Base-by-base conservation (phyloP, 2,888 invertebrate genomes). In the Gasteruption jaculator region DNA sequence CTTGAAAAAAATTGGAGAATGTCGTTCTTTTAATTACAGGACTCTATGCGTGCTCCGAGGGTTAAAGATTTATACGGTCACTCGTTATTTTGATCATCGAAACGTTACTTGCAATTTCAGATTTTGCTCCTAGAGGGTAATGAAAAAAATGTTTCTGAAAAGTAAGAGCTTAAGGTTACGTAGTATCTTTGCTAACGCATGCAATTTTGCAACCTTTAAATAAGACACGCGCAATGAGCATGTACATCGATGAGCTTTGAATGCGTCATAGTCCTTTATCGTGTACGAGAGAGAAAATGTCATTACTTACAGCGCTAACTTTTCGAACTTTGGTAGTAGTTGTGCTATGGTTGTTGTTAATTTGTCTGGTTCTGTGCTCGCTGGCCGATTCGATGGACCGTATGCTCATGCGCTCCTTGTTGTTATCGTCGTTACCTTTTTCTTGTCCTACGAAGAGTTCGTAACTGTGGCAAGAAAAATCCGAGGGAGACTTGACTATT, bases 341-440 rank as follows among this genome's bases (percentile, higher is more conserved):
- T 38, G 57, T 60, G 68, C 71, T 73, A 54, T 68, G 63, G 50
- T 68, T 69, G 54, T 61, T 65, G 58, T 67, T 68, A 48, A 63
- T 58, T 50, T 65, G 67, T 49, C 64, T 67, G 50, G 66, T 60
- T 52, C 65, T 71, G 71, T 84, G 86, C 75, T 90, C 91, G 81
- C 87, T 88, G 80, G 90, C 83, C 76, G 91, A 90, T 80, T 86
- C 88, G 77, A 88, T 71, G 72, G 87, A 88, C 68, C 90, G 82
- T 62, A 92, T 85, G 75, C 91, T 91, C 82, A 91, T 91, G 73
- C 89, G 86, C 73, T 90, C 89, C 73, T 87, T 86, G 78, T 89
- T 88, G 80, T 90, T 90, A 72, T 91, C 91, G 66, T 85, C 84
- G 73, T 86, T 85, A 61, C 87, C 88, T 62, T 87, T 88, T 65